A percentile compares a stretch with the other conserved stretches of the same genome.
These are phyloP conservation scores for Erebia aethiops DNA, from an alignment of 2,888 invertebrate genomes.

Conservation along the genomic window DNA sequence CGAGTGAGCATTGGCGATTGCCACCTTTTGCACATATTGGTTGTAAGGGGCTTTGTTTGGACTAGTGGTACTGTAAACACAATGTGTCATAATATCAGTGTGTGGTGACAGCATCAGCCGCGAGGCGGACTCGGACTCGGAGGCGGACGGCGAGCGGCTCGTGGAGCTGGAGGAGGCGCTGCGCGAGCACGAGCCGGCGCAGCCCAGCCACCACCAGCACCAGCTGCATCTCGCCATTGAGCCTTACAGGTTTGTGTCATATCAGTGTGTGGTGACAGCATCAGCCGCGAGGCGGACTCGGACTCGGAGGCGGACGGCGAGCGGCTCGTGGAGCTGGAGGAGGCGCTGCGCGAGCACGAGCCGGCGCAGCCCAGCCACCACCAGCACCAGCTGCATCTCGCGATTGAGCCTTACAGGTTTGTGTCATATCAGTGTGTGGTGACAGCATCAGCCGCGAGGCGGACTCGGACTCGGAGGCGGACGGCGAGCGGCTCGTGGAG, in stretches of 20 bases:
- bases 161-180: constrained; percentile 93
- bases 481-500: constrained; percentile 94
- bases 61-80: too few species aligned
- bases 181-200: constrained; percentile 90
- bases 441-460: constrained; percentile 74
- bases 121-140: constrained; percentile 92
- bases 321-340: constrained; percentile 92
- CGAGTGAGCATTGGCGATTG: too few species aligned
- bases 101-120: constrained; percentile 64
- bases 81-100: too few species aligned
- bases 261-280: constrained; percentile 48
- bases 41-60: too few species aligned
- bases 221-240: constrained; percentile 92
- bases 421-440: neutral
- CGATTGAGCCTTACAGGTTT: constrained; percentile 81
- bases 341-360: constrained; percentile 92
- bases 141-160: constrained; percentile 94
- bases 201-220: constrained; percentile 77
- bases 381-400: constrained; percentile 91
- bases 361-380: constrained; percentile 77
- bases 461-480: constrained; percentile 96
- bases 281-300: constrained; percentile 86
- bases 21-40: too few species aligned
- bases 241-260: constrained; percentile 51
- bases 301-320: constrained; percentile 97